Evolutionary conservation across 2,113 vertebrate genomes (phyloP), one percentile per base, ranked within the genome.

Genomic region (Scophthalmus maximus): DNA sequence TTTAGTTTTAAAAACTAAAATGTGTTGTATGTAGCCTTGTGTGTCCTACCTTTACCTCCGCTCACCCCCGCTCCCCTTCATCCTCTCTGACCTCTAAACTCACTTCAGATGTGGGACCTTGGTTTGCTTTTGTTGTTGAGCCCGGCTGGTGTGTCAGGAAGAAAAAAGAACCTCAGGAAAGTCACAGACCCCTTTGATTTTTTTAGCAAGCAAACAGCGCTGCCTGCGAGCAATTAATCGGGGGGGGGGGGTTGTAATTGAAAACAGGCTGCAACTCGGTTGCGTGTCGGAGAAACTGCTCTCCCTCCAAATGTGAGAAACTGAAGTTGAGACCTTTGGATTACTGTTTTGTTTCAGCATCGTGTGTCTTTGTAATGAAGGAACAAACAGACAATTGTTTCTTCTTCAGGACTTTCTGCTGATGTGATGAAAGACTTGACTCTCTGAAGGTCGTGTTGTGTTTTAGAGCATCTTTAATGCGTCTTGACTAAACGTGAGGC

Each of bases 161-260:
- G n/a, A 44, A 71, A 50, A 44, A 75, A 57, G 71, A 51, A 68
- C 59, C 65, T 49, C 67, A 66, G 73, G 59, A 75, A 42, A 85
- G 76, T 78, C 46, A 74, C 52, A 14, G 38, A 72, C 68, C 38
- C 80, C 78, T 89, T 83, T 86, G 78, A 84, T 80, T 86, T 68
- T 44, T n/a, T n/a, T n/a, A n/a, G n/a, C n/a, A n/a, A 65, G 68
- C 59, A 73, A 84, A 65, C 40, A 53, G 60, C 44, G 15, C 72
- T 32, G 69, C 78, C 85, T 92, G 88, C 29, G 58, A 76, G 82
- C 80, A 84, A 80, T 91, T 90, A 83, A 87, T 89, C 58, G 52
- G 80, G 65, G 78, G 70, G 76, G 81, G 62, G 47, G 55, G 72
- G 57, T 72, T 73, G 23, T 90, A 91, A 93, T 88, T 85, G 76